Evolutionary conservation across 2,888 invertebrate species (phyloP), one percentile per base, ranked within the genome.

Genomic region (Oxyteleia sp.): DNA sequence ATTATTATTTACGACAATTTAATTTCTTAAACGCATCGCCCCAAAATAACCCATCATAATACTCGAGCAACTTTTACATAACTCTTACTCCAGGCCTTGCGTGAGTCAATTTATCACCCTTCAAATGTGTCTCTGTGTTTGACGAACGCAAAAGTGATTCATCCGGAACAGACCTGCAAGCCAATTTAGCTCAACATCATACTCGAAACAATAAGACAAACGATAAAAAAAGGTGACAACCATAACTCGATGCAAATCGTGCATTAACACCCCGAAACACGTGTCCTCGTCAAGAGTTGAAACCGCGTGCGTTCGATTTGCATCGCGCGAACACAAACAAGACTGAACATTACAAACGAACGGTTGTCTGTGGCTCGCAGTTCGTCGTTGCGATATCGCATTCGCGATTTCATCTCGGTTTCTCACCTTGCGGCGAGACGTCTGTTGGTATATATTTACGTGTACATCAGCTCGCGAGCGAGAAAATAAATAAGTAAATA

Each of bases 401-500:
- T 57, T 59, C 66, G 69, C 76, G 75, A 78, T 78, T 78, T 57
- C 82, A 74, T 78, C 82, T 68, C 61, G 51, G 49, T 71, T 78
- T 83, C 78, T 68, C 79, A 74, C 83, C 83, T 83, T 53, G 78
- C 83, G 79, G 69, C 79, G 69, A 57, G 74, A 66, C 63, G 75
- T 64, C 41, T 18, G 71, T 23, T 10, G 55, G 57, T 69, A 15
- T 49, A 61, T 59, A 75, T 74, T 32, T 63, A 59, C 49, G 59
- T 35, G 47, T 20, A 64, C 49, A 47, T 51, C 43, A 47, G 43
- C 68, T 11, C 18, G 66, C 43, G 49, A 78, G 57, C 75, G 75
- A 75, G 75, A 75, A 80, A 80, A 76, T 71, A 85, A 83, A 82
- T 82, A 76, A 82, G 76, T 43, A 82, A 84, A 85, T 75, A 82